Conservation (phyloP, 2,113 vertebrate species). For the Platichthys flesus region DNA sequence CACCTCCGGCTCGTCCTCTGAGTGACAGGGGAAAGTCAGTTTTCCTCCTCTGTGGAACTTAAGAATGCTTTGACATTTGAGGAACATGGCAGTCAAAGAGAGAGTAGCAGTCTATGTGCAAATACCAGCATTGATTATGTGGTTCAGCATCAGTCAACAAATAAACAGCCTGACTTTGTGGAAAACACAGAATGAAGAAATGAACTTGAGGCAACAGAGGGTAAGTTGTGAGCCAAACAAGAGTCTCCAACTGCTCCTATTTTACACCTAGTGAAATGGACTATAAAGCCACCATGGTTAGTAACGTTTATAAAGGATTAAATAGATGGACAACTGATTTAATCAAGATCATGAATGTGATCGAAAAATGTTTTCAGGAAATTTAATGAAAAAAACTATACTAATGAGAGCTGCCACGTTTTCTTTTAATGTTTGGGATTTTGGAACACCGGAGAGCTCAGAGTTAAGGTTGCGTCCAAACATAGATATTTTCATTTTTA, state of each 20-base stretch:
- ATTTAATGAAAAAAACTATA: background rate
- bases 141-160: background rate
- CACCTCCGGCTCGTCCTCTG: conserved; percentile 93
- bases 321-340: background rate
- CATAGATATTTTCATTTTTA: too few species aligned
- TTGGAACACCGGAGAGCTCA: too few species aligned
- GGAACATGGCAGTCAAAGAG: conserved; percentile 28
- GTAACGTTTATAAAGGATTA: background rate
- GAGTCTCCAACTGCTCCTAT: background rate
- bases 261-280: conserved; percentile 46
- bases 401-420: background rate
- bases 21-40: conserved; percentile 68
- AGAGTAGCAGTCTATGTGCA: background rate
- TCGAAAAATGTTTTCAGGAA: background rate
- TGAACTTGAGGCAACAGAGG: background rate
- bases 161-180: background rate
- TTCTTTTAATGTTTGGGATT: background rate
- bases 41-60: conserved; percentile 46
- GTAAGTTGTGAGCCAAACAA: background rate
- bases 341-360: background rate
- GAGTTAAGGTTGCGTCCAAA: background rate
- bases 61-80: conserved; percentile 61
- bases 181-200: conserved; percentile 12
- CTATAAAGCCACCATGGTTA: conserved; percentile 79
- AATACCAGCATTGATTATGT: conserved; percentile 12